Evolutionary conservation across 2,797 vertebrate genomes (phyloP), one percentile per base, ranked within the genome.

Genomic region (Artibeus jamaicensis): DNA sequence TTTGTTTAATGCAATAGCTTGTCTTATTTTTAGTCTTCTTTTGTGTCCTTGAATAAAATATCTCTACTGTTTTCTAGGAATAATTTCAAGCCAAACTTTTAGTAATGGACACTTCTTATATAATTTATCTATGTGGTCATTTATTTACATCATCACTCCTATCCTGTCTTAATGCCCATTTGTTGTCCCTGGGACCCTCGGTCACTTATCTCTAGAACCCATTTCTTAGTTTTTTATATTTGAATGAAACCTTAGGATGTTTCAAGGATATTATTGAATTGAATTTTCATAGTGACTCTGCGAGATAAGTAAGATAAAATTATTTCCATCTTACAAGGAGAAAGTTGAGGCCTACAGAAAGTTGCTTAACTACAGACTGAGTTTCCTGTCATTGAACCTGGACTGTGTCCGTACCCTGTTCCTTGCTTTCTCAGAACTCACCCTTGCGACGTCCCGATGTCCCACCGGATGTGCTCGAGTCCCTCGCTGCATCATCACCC

Each of bases 21-120:
- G 37, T 93, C 37, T 89, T 89, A 55, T 85, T 85, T 83, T 94
- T 53, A 89, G 89, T 22, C 48, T 95, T 70, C 77, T 93, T 81
- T 96, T 89, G 85, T 62, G 44, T 53, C 86, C 55, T 84, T 94
- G 50, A 83, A 79, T 88, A 86, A 32, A 92, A 39, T 55, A 74
- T 74, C 57, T 59, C 48, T 11, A 48, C 2, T 19, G 48, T n/a
- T 86, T 87, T 59, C 65, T 50, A 79, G 65, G 11, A 78, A 26
- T 67, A 65, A 71, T 77, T 90, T 85, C 42, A 74, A 90, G 74
- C 32, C 94, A 57, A 85, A 92, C 19, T 68, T 42, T 42, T 19
- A 77, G 78, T 73, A 86, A 81, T 10, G 48, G 39, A 39, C 4
- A 48, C 82, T 86, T 92, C 73, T 94, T 93, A 39, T 78, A 22